Base-by-base conservation (phyloP, 2,113 vertebrate genomes). In the Motacilla tschutschensis region DNA sequence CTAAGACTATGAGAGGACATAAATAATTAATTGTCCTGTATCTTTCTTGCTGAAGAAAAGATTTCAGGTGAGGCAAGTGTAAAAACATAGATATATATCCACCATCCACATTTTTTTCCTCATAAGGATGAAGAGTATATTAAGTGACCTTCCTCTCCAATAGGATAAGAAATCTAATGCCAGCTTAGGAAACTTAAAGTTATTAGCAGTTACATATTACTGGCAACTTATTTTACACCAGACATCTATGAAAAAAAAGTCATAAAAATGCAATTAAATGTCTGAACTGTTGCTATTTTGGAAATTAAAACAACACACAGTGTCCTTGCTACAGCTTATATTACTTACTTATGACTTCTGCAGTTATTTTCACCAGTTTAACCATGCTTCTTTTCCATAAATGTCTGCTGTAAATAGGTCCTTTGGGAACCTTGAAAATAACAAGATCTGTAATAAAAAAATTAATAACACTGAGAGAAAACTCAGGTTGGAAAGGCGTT, bases 361-460 rank as follows among this genome's bases (percentile, higher is more conserved):
- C 89, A 92, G 93, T 95, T 96, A 96, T 97, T 97, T 95, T 95
- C 93, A 95, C 96, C 95, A 95, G 94, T 97, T 97, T 96, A 97
- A 95, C 95, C 93, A 90, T 78, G 95, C 96, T 96, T 96, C 96
- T 97, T 97, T 93, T 95, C 96, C 96, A 97, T 97, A 97, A 97
- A 97, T 96, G 86, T 94, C 92, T 79, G 64, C 90, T 95, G 95
- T 96, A 97, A 97, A 97, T 90, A 94, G 91, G 74, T 94, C 97
- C 94, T 91, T 29, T 40, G 95, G 95, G 97, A 95, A 93, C 95
- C 93, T 93, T 97, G 96, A 97, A 97, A 97, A 97, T 96, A 97
- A 96, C 96, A 96, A 97, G 96, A 97, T 96, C 96, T 95, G 92
- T 95, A 97, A 96, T 96, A 97, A 97, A 97, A 96, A 97, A 97